A percentile compares a stretch with the other conserved stretches of the same genome.
Conservation (phyloP, 2,113 vertebrate genomes). For the Ciconia stormi region DNA sequence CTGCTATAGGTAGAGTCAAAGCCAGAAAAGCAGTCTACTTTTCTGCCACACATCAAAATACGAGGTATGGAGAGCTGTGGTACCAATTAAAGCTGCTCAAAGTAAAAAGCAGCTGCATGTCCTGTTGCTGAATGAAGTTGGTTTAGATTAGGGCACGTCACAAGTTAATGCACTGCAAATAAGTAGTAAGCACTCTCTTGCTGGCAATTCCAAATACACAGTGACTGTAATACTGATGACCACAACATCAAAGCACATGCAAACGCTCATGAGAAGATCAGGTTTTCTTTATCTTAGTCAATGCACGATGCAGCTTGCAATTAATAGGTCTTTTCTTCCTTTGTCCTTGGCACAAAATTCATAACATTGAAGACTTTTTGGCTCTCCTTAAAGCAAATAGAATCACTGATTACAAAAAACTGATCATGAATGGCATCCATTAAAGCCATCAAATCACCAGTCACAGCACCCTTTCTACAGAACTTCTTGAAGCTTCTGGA, state of each 20-base stretch:
- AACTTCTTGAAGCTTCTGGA: not conserved
- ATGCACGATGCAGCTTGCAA: not conserved
- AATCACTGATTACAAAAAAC: not conserved
- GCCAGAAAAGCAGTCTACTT: not conserved
- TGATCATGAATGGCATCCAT: not conserved
- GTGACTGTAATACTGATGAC: not conserved
- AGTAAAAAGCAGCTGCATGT: not conserved
- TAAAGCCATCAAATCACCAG: not conserved
- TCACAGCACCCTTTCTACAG: not conserved
- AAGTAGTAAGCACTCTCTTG: not conserved
- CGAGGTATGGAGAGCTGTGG: not conserved
- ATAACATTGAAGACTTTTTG: fast-evolving
- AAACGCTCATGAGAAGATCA: not conserved
- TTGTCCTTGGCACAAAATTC: not conserved
- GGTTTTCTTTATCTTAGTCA: not conserved
- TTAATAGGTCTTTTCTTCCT: not conserved
- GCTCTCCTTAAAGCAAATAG: not conserved
- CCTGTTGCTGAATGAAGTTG: not conserved
- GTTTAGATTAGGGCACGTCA: not conserved
- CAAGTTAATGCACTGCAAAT: not conserved
- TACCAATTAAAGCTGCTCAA: not conserved
- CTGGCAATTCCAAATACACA: not conserved
- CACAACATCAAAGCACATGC: not conserved
- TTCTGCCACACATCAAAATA: not conserved
- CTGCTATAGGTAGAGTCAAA: not conserved